Percentiles rank a stretch among this genome's conserved stretches.
Conservation (phyloP, 2,888 invertebrate species). For the Eubasilissa splendida region DNA sequence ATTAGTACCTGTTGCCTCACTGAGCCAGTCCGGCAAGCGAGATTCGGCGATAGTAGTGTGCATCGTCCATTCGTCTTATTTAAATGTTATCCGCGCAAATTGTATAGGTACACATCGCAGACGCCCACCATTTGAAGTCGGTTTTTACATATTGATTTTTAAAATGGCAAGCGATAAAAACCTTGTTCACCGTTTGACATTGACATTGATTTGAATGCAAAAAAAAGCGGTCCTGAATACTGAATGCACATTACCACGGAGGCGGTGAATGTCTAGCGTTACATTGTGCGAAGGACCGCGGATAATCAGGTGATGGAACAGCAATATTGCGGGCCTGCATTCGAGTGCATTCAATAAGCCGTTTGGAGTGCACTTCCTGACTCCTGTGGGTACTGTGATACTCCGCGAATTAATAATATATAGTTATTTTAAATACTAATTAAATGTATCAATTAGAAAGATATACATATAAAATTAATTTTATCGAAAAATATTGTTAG, state of each 20-base stretch:
- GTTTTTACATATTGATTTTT: constrained; percentile 23
- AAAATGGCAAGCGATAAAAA: constrained; percentile 35
- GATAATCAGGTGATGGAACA: no score
- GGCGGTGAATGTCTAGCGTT: constrained; percentile 1
- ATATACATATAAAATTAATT: no score
- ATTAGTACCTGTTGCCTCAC: background rate
- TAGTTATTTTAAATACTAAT: no score
- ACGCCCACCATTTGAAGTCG: constrained; percentile 25
- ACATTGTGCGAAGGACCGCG: no score
- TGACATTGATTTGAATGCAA: constrained; percentile 55
- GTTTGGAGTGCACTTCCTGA: no score
- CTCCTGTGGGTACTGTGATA: no score
- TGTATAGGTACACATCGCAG: background rate
- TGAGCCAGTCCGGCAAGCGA: constrained; percentile 4
- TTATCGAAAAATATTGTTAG: no score
- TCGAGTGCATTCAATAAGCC: no score
- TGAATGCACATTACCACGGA: constrained; percentile 15
- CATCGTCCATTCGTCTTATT: constrained; percentile 49
- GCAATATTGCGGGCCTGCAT: no score
- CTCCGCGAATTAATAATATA: no score
- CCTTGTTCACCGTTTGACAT: constrained; percentile 58
- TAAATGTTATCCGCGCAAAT: constrained; percentile 42
- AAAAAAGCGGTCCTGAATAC: constrained; percentile 44
- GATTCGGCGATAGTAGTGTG: constrained; percentile 35
- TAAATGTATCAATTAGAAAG: no score